Percentiles rank a stretch among this genome's conserved stretches.
Conservation (phyloP, 2,888 invertebrate genomes). For the Drosophila suboccidentalis region DNA sequence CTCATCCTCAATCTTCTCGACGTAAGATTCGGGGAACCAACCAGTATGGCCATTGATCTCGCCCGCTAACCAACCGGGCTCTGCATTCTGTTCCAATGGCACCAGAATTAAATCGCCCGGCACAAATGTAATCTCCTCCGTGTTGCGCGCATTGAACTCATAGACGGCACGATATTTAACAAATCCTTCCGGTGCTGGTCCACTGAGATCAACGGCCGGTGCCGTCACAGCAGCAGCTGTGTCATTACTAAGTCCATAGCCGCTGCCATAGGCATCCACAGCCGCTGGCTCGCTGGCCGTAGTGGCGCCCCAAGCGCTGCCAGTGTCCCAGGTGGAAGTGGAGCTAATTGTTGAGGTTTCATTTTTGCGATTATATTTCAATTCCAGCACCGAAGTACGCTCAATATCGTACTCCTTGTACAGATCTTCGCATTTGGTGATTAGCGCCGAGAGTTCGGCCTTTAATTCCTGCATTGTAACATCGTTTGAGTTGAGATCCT, state of each 20-base stretch:
- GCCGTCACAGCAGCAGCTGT: conserved; percentile 69
- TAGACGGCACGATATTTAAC: conserved; percentile 95
- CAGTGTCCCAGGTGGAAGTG: conserved; percentile 87
- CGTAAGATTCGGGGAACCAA: conserved; percentile 99
- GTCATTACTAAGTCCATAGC: conserved; percentile 72
- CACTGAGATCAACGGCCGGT: conserved; percentile 73
- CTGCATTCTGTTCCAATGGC: conserved; percentile 92
- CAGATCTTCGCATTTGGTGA: conserved; percentile 89
- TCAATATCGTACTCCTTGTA: conserved; percentile 90
- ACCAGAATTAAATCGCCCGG: conserved; percentile 96
- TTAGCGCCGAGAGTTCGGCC: conserved; percentile 88
- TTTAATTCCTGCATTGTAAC: conserved; percentile 91
- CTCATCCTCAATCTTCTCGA: conserved; percentile 89
- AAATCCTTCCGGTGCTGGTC: conserved; percentile 86
- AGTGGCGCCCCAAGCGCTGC: conserved; percentile 49
- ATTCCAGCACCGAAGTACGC: conserved; percentile 87
- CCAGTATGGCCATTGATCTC: conserved; percentile 95
- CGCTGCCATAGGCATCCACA: conserved; percentile 66
- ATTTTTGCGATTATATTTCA: conserved; percentile 87
- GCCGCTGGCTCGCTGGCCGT: conserved; percentile 53
- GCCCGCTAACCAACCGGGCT: conserved; percentile 99
- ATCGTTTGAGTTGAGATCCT: conserved; percentile 93
- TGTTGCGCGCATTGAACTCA: conserved; percentile 96
- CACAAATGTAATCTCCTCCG: conserved; percentile 96
- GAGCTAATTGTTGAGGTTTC: conserved; percentile 66